Conservation (phyloP, 2,113 vertebrate species). For the Xenopus tropicalis region DNA sequence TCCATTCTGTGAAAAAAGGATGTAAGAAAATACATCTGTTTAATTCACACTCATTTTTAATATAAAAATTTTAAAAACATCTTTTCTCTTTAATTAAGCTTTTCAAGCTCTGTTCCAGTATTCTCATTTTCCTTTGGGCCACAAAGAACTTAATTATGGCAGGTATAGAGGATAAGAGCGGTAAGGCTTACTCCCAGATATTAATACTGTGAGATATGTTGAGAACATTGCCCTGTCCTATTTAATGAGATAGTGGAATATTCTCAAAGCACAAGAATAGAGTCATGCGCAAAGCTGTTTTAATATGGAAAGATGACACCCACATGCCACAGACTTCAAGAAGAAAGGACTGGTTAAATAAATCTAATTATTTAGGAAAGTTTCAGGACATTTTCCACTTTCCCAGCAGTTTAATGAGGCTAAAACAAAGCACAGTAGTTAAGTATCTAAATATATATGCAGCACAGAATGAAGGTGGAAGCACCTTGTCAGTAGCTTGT, state of each 20-base stretch:
- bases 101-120: background rate
- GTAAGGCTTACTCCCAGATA: background rate
- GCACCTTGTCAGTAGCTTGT: background rate
- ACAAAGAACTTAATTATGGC: background rate
- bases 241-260: background rate
- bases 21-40: background rate
- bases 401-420: background rate
- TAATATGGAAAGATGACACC: constrained; percentile 3
- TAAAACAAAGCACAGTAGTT: background rate
- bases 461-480: background rate
- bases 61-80: background rate
- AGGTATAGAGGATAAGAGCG: background rate
- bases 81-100: no score
- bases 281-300: background rate
- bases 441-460: background rate
- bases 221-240: background rate
- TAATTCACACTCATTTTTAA: background rate
- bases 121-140: background rate
- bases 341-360: background rate
- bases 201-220: background rate
- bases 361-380: background rate
- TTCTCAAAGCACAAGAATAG: background rate
- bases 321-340: background rate
- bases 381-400: background rate
- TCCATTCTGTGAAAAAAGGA: background rate